Evolutionary conservation across 2,113 vertebrate genomes (phyloP), one percentile per base, ranked within the genome.

Genomic region (Dipodomys ordii): DNA sequence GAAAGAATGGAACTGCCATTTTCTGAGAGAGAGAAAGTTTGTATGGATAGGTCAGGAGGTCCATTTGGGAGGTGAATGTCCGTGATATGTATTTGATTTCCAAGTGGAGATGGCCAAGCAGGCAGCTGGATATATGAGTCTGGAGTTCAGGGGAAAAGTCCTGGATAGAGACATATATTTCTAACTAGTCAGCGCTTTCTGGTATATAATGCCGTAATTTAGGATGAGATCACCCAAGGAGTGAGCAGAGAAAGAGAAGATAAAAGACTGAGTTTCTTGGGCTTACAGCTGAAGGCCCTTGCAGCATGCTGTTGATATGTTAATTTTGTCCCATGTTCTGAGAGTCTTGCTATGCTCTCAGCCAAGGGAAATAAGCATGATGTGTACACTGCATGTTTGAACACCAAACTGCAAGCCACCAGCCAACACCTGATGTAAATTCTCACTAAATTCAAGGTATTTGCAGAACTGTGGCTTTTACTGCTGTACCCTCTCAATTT

Each of bases 91-190:
- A 76, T 85, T 82, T 62, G 89, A 72, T 35, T 85, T 88, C 62
- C 46, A 92, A 92, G 46, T 65, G 84, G 57, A 88, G 65, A 87
- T 83, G 64, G 90, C 16, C 91, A 93, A 68, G 44, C 86, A 77
- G 69, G 73, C 78, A 92, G n/a, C 68, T 92, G 62, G 35, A 93
- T 96, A 87, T 93, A 93, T 96, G 92, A 69, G 39, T 95, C 71
- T 95, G 83, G 71, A 92, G 92, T 94, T 96, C 92, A 95, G 64
- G 71, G 30, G 71, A 67, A 20, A 86, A 44, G 83, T 92, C 80
- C 92, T 84, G n/a, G 67, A 49, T 94, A 81, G 84, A 93, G 94
- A 94, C 72, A 81, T 89, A 79, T 18, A 89, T 93, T 94, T 95
- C 84, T 77, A 72, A 93, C 87, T 53, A 91, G 71, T 91, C 62